Percentiles rank a stretch among this genome's conserved stretches.
These are phyloP conservation scores for Sphaerodactylus townsendi DNA, from an alignment of 2,113 vertebrate genomes.

Conservation along the genomic window DNA sequence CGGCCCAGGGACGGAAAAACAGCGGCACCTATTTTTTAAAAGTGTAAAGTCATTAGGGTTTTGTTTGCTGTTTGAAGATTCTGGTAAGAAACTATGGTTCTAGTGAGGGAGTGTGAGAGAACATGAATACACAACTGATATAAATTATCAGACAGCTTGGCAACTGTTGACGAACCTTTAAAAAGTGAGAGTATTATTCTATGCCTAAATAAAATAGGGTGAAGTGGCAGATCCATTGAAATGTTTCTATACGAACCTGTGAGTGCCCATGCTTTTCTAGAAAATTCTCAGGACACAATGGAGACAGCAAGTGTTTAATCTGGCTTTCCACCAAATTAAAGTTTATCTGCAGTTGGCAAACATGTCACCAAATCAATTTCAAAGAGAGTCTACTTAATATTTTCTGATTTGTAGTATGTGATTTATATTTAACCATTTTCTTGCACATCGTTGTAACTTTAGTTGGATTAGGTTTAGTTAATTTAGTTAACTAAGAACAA, in stretches of 20 bases:
- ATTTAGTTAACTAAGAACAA: neutral
- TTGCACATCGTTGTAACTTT: neutral
- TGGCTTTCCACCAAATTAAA: constrained; percentile 14
- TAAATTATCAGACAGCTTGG: too few species aligned
- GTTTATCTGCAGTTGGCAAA: constrained; percentile 22
- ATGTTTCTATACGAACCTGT: neutral
- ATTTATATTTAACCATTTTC: constrained; percentile 7
- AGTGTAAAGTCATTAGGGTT: too few species aligned
- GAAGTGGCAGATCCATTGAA: neutral
- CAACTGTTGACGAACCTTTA: too few species aligned
- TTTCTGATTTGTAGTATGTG: neutral
- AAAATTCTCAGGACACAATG: neutral
- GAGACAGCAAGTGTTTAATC: constrained; percentile 14
- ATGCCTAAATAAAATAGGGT: too few species aligned
- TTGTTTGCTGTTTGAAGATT: too few species aligned
- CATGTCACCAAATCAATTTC: constrained; percentile 16
- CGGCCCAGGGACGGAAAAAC: too few species aligned
- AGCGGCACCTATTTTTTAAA: too few species aligned
- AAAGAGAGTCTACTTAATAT: neutral
- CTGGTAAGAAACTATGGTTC: too few species aligned
- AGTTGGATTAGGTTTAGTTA: neutral
- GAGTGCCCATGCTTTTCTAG: neutral
- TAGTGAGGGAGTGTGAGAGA: too few species aligned
- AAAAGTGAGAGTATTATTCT: too few species aligned
- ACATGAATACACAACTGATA: too few species aligned